Conservation (phyloP, 2,797 vertebrate genomes). For the Liasis olivaceus region DNA sequence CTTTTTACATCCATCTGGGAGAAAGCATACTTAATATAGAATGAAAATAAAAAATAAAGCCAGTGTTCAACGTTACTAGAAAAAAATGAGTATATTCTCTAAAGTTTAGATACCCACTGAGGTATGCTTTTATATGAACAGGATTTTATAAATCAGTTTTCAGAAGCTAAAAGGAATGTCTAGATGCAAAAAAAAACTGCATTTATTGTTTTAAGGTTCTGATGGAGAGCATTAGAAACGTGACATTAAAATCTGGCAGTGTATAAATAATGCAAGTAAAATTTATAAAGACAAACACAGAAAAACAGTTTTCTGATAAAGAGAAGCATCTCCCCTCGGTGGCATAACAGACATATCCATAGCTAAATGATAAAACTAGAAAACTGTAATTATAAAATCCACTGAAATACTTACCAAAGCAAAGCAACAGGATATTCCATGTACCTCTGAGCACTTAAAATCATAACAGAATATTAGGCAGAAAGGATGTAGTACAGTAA, state of each 20-base stretch:
- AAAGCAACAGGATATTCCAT: neutral
- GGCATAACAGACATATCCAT: neutral
- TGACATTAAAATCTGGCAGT: slow-evolving; percentile 1
- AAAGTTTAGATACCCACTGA: neutral
- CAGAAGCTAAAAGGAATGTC: neutral
- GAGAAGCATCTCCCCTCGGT: neutral
- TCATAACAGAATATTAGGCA: neutral
- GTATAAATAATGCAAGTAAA: slow-evolving; percentile 2
- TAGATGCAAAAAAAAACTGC: neutral
- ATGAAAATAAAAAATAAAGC: neutral
- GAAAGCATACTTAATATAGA: neutral
- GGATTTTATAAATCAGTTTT: neutral
- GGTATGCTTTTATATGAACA: neutral
- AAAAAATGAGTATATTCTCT: neutral
- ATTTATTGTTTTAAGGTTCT: neutral
- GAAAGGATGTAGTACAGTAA: neutral
- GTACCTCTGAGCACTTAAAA: neutral
- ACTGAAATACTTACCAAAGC: neutral
- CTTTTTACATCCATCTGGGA: too few relatives aligned
- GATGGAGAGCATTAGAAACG: neutral
- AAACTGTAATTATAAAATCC: neutral
- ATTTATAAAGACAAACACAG: slow-evolving; percentile 1
- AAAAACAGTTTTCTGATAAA: slow-evolving; percentile 22
- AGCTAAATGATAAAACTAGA: neutral
- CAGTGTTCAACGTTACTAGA: neutral